phyloP scores from a whole-genome alignment of 2,888 invertebrate genomes.

The Atrina japonica region DNA sequence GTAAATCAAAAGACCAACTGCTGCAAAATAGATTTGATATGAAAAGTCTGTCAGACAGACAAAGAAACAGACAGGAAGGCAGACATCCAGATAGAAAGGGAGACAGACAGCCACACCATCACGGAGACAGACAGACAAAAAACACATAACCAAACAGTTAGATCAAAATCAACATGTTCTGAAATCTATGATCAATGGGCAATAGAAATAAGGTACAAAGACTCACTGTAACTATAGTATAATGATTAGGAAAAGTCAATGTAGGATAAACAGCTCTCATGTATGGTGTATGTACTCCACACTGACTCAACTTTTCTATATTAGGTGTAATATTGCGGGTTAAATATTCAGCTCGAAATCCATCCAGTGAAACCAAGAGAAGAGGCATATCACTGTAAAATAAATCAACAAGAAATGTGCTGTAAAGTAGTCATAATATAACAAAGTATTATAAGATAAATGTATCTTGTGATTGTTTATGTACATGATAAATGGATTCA shows the following conservation, averaged over 20 bases:
- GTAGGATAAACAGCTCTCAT: conserved; percentile 75
- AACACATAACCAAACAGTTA: too few species aligned
- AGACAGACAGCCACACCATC: background rate
- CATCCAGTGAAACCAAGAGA: conserved; percentile 74
- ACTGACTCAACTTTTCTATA: conserved; percentile 61
- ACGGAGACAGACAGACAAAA: too few species aligned
- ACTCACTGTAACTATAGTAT: conserved; percentile 74
- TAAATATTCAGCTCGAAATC: conserved; percentile 74
- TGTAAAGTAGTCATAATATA: background rate
- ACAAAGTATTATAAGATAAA: background rate
- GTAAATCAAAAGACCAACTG: background rate
- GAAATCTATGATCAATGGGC: too few species aligned
- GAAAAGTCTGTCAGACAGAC: too few species aligned
- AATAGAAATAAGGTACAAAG: too few species aligned
- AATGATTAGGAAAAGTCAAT: conserved; percentile 77
- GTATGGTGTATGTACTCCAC: conserved; percentile 71
- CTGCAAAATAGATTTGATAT: too few species aligned
- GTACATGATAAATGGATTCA: background rate
- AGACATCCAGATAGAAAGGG: too few species aligned
- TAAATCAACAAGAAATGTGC: background rate
- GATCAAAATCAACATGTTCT: background rate
- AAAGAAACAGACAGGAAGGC: too few species aligned
- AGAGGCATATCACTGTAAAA: conserved; percentile 58
- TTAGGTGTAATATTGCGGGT: conserved; percentile 66
- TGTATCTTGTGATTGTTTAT: background rate